These are phyloP conservation scores for Cryptosula pallasiana DNA, from an alignment of 2,888 invertebrate species.

Conservation along the genomic window DNA sequence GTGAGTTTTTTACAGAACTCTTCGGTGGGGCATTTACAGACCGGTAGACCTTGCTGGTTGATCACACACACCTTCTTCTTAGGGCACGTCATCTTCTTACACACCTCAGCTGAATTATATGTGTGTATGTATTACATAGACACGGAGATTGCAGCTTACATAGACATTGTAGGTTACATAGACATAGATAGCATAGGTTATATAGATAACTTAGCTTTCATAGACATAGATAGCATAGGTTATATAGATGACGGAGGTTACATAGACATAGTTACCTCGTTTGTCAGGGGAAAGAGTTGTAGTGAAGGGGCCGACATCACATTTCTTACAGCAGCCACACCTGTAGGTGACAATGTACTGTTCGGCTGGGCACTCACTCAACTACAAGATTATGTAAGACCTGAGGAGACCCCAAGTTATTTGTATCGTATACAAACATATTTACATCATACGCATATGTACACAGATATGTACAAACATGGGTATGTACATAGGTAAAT, in stretches of 20 bases:
- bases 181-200: too few species aligned
- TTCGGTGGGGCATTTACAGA: conserved; percentile 44
- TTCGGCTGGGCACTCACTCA: conserved; percentile 4
- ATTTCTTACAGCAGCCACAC: conserved; percentile 23
- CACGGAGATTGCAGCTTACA: too few species aligned
- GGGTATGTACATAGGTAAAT: too few species aligned
- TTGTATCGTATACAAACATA: neutral
- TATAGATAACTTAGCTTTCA: too few species aligned
- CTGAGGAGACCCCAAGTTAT: neutral
- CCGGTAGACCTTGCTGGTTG: conserved; percentile 46
- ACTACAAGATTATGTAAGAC: neutral
- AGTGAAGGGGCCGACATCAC: neutral
- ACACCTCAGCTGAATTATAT: conserved; percentile 34
- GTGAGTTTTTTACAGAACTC: conserved; percentile 32
- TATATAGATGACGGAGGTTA: too few species aligned
- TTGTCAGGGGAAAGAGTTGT: neutral
- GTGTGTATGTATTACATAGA: too few species aligned
- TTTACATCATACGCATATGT: too few species aligned
- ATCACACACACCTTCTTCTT: conserved; percentile 44
- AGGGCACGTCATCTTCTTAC: conserved; percentile 40
- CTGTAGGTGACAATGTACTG: conserved; percentile 13
- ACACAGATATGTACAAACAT: too few species aligned
- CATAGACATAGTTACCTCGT: neutral
- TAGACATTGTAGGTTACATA: too few species aligned
- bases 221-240: too few species aligned